These are phyloP conservation scores for Bacillus rossius DNA, from an alignment of 1,140 invertebrate genomes.

Conservation along the genomic window DNA sequence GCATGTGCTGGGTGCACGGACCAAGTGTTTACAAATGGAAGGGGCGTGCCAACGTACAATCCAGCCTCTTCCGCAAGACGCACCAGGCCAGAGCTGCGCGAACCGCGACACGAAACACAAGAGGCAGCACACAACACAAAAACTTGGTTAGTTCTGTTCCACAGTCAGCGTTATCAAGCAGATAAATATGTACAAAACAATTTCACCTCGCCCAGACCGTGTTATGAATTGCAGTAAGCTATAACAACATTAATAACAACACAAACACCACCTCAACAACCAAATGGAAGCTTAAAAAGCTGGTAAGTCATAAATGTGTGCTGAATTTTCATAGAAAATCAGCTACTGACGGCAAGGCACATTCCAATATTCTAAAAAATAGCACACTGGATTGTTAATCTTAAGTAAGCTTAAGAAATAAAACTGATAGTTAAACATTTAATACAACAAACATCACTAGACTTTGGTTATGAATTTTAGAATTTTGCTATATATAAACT, in stretches of 20 bases:
- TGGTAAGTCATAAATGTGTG: too few relatives aligned
- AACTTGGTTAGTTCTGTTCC: background rate
- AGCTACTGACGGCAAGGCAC: too few relatives aligned
- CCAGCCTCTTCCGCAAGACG: slow-evolving; percentile 79
- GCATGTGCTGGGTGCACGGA: background rate
- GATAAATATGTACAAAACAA: background rate
- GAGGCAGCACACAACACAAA: background rate
- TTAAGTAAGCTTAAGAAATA: too few relatives aligned
- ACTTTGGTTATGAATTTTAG: too few relatives aligned
- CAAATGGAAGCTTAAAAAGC: too few relatives aligned
- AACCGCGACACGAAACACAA: slow-evolving; percentile 18
- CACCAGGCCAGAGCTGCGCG: slow-evolving; percentile 82
- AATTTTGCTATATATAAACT: too few relatives aligned
- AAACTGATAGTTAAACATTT: too few relatives aligned
- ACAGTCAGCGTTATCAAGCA: background rate
- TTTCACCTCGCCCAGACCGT: background rate
- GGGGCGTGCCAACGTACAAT: slow-evolving; percentile 61
- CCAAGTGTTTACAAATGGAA: slow-evolving; percentile 5
- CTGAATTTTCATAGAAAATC: too few relatives aligned
- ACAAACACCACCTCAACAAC: too few relatives aligned
- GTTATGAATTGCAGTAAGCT: background rate
- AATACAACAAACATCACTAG: too few relatives aligned
- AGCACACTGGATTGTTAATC: too few relatives aligned
- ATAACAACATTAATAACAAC: background rate
- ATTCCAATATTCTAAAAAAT: too few relatives aligned